These are phyloP conservation scores for Disparrhopalites patrizii DNA, from an alignment of 2,888 invertebrate species.

Conservation along the genomic window DNA sequence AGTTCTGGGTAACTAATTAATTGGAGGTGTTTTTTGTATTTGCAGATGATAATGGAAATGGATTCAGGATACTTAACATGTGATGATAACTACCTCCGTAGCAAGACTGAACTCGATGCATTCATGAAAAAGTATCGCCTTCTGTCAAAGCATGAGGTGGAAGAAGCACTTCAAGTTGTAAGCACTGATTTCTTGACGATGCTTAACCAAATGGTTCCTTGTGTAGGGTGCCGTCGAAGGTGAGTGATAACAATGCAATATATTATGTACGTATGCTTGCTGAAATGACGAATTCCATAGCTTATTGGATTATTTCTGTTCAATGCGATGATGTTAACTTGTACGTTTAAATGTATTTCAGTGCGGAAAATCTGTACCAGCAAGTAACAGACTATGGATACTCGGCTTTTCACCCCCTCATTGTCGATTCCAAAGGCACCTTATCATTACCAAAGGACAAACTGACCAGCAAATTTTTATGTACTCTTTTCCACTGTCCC, in stretches of 20 bases:
- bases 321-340: not conserved
- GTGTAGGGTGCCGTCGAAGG: conserved; percentile 91
- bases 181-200: conserved; percentile 77
- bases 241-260: conserved; percentile 50
- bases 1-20: no score
- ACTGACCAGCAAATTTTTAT: conserved; percentile 73
- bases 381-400: conserved; percentile 79
- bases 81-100: conserved; percentile 62
- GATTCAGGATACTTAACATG: conserved; percentile 78
- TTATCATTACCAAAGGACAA: conserved; percentile 76
- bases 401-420: conserved; percentile 80
- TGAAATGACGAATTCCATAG: conserved; percentile 19
- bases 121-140: conserved; percentile 77
- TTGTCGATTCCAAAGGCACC: conserved; percentile 69
- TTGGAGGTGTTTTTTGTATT: conserved; percentile 41
- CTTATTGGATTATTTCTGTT: not conserved
- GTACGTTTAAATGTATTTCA: conserved; percentile 54
- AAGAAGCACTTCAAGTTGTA: conserved; percentile 75
- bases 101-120: conserved; percentile 75
- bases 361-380: conserved; percentile 83
- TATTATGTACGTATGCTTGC: not conserved
- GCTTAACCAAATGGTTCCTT: conserved; percentile 85
- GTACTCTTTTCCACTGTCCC: conserved; percentile 80
- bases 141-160: conserved; percentile 71
- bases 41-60: conserved; percentile 89